Base-by-base conservation (phyloP, 2,797 vertebrate species). In the Threskiornis aethiopicus region DNA sequence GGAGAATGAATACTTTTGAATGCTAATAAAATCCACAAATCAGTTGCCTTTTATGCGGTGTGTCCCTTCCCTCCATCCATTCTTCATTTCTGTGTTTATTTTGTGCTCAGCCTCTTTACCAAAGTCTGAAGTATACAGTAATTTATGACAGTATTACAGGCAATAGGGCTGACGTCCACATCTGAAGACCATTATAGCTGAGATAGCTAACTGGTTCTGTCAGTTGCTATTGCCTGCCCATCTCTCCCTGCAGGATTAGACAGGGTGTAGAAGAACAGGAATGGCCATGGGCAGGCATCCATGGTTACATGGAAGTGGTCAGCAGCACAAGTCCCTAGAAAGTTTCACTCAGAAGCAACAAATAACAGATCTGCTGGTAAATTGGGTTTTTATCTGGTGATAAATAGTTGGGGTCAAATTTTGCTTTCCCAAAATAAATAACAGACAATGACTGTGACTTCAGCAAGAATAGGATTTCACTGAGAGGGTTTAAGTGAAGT, bases 381-480 rank as follows among this genome's bases (percentile, higher is more conserved):
- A 39, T 2, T 31, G 8, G 5, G 2, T 0, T 16, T 52, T 84
- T 13, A 14, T 13, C 31, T 58, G n/a, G 10, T 41, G 11, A 78
- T 16, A 59, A 66, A 82, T 39, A 24, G 11, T 28, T 41, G 21
- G 25, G 20, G 12, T 44, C 17, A 37, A n/a, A 49, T 77, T 71
- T 21, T 77, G 4, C 15, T 35, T 62, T 78, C 49, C 37, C 42
- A 16, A 41, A 47, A 76, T 41, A 58, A 42, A 9, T 64, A 54
- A 26, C n/a, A 10, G 13, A 11, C 10, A 16, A 39, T 11, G 4
- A 41, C 18, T 49, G 20, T 42, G 26, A 17, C 24, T 73, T 73
- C 16, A 26, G 8, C 0, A 0, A 78, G 49, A 52, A 31, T 0
- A n/a, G 3, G 9, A 42, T 47, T 58, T 73, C 59, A 41, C n/a